Percentiles rank a stretch among this genome's conserved stretches.
These are phyloP conservation scores for Grammomys surdaster DNA, from an alignment of 2,113 vertebrate genomes.

Conservation along the genomic window DNA sequence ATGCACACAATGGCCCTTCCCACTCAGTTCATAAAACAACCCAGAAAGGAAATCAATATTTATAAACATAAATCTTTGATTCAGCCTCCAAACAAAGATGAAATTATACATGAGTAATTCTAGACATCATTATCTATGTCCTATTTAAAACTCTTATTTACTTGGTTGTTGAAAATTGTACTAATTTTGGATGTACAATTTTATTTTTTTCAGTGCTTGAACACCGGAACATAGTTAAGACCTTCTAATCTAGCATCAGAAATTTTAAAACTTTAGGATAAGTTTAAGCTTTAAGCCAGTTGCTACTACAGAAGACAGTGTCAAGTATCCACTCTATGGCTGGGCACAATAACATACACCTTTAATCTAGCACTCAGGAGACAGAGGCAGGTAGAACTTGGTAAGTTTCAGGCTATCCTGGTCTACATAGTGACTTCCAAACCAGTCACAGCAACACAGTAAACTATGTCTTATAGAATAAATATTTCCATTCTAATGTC, in stretches of 20 bases:
- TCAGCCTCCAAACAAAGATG: constrained; percentile 61
- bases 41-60: constrained; percentile 70
- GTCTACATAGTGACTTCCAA: not conserved
- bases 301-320: not conserved
- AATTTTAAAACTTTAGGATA: constrained; percentile 20
- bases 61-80: constrained; percentile 69
- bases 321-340: not conserved
- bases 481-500: not conserved
- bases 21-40: constrained; percentile 59
- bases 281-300: constrained; percentile 6
- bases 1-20: not conserved
- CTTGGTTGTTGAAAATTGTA: constrained; percentile 63
- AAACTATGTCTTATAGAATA: not conserved
- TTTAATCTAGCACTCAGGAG: not conserved
- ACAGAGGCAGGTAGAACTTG: not conserved
- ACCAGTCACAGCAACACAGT: not conserved
- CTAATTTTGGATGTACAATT: constrained; percentile 30
- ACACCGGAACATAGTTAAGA: constrained; percentile 1
- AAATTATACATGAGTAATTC: constrained; percentile 46
- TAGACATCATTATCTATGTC: constrained; percentile 23
- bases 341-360: too few relatives aligned
- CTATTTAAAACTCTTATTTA: constrained; percentile 61
- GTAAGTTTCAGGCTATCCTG: not conserved
- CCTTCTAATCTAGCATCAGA: not conserved
- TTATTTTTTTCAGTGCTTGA: constrained; percentile 7